phyloP scores from a whole-genome alignment of 2,888 invertebrate species.

The Platycnemis pennipes region DNA sequence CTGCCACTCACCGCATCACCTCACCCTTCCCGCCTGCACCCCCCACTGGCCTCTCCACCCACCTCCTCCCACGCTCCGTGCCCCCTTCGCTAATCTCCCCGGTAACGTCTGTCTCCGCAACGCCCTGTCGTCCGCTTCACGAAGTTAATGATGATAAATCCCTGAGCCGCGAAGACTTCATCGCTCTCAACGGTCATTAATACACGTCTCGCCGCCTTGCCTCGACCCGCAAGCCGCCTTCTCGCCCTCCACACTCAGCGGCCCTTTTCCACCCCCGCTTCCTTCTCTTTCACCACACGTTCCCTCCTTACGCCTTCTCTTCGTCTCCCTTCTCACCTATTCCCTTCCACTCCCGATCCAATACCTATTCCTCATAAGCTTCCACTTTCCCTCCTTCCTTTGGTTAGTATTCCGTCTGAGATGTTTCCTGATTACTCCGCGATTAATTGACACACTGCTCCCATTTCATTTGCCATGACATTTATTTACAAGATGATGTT shows the following conservation, averaged over 20 bases:
- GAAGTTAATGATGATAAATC: conserved; percentile 68
- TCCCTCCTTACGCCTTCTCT: not conserved
- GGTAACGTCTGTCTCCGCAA: conserved; percentile 66
- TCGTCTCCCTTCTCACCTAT: not conserved
- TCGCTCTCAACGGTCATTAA: conserved; percentile 65
- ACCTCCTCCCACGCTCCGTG: not conserved
- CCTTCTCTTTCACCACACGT: not conserved
- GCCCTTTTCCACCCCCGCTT: not conserved
- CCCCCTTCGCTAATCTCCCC: conserved; percentile 52
- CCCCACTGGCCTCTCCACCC: not conserved
- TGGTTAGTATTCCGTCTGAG: too few relatives aligned
- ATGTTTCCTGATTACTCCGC: too few relatives aligned
- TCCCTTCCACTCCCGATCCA: not conserved
- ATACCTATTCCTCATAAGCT: too few relatives aligned
- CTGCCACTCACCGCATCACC: not conserved
- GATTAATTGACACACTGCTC: too few relatives aligned
- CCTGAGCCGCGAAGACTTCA: conserved; percentile 63
- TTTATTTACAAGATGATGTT: too few relatives aligned
- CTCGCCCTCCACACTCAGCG: not conserved
- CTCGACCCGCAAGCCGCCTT: not conserved
- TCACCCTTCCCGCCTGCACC: not conserved
- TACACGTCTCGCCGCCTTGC: conserved; percentile 41
- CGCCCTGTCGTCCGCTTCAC: conserved; percentile 65
- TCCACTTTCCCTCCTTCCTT: not conserved
- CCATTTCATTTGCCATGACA: too few relatives aligned